phyloP scores from a whole-genome alignment of 2,888 invertebrate species.

The Branchipolynoe longqiensis region DNA sequence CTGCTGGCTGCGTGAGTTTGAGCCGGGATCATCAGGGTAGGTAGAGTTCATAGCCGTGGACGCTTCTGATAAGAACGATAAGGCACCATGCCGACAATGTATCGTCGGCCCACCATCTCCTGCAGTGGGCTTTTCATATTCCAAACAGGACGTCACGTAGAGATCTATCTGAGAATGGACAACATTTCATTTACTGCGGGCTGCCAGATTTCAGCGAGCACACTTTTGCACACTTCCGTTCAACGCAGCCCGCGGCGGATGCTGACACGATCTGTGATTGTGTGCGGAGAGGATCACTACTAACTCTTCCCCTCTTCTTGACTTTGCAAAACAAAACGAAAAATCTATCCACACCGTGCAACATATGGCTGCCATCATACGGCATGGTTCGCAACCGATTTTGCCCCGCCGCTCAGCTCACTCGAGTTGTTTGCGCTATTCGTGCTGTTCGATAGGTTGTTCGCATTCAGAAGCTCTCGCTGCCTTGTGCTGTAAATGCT shows the following conservation, averaged over 20 bases:
- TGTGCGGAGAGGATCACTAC: no score
- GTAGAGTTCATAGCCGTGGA: conserved; percentile 35
- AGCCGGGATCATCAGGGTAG: background rate
- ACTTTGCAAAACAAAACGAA: background rate
- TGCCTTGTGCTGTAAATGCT: conserved; percentile 50
- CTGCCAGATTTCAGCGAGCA: no score
- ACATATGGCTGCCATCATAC: conserved; percentile 26
- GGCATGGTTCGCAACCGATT: conserved; percentile 20
- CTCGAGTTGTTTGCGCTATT: background rate
- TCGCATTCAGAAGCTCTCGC: conserved; percentile 43
- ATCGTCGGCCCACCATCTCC: conserved; percentile 12
- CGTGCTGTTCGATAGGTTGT: conserved; percentile 35
- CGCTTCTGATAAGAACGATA: conserved; percentile 33
- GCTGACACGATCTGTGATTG: background rate
- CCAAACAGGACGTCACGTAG: no score
- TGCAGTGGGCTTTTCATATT: background rate
- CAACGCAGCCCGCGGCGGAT: no score
- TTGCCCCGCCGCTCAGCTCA: background rate
- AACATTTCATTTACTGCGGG: no score
- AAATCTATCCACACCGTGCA: background rate
- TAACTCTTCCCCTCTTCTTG: no score
- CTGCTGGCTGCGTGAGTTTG: background rate
- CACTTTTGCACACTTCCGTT: no score
- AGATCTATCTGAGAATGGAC: no score
- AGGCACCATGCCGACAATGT: conserved; percentile 47